Base-by-base conservation (phyloP, 2,797 vertebrate species). In the Eleutherodactylus coqui region DNA sequence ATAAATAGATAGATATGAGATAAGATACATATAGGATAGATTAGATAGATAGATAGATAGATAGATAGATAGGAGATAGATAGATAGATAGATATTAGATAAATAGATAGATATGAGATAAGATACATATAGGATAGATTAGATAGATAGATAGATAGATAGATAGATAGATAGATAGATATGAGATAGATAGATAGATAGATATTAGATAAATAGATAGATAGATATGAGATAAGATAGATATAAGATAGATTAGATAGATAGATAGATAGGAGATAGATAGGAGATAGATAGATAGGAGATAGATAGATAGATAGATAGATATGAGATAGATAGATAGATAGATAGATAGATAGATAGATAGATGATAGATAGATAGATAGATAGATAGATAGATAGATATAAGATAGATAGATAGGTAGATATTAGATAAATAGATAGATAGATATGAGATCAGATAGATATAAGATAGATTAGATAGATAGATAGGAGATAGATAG, bases 281-380 rank as follows among this genome's bases (percentile, higher is more conserved):
- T 24, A 24, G 55, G 10, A 27, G n/a, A 24, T 58, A 58, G 55
- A 58, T 58, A 58, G 55, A 58, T 58, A 58, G 55, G 13, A 9
- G 13, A n/a, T 14, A 58, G 55, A 58, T 58, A 58, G 55, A 58
- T 58, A 58, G 55, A 58, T 58, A 58, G 55, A 58, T 58, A 58
- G 55, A 58, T 58, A 58, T 10, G 19, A 58, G 55, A 58, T 58
- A 58, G 55, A 58, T 58, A 58, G 55, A 58, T 58, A 58, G 55
- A 58, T 58, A 58, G 55, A 58, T 58, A 58, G 55, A 58, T 58
- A 58, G 55, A 58, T 58, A 58, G 55, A 58, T 58, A 58, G 55
- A 58, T 13, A n/a, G 21, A 2, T 7, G 47, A 49, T 49, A 49
- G 47, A 49, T 49, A 49, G 47, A 49, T 49, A 49, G 47, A 49